A percentile compares a stretch with the other conserved stretches of the same genome.
Evolutionary conservation across 2,113 vertebrate genomes (phyloP).

Genomic region (Melanostigma gelatinosum): DNA sequence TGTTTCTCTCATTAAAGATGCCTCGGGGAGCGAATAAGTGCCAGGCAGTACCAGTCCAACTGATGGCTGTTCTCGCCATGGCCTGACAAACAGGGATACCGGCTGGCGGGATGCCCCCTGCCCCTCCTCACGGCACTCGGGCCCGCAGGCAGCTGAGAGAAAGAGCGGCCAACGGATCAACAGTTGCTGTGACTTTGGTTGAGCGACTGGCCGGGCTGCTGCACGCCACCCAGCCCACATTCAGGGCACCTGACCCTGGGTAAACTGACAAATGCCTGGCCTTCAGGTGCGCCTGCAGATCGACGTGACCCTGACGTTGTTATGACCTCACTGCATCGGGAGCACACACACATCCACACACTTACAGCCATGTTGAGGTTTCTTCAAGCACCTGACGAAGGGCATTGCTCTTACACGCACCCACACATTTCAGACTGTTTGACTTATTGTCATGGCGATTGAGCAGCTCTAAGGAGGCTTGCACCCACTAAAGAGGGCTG

Average conservation of each 20-base stretch:
- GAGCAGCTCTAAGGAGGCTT: constrained; percentile 4
- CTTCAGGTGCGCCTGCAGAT: constrained; percentile 46
- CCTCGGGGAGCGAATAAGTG: constrained; percentile 62
- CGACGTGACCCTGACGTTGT: constrained; percentile 44
- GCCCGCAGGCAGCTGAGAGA: constrained; percentile 71
- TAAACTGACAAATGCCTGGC: constrained; percentile 79
- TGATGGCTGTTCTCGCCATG: constrained; percentile 48
- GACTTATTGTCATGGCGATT: constrained; percentile 29
- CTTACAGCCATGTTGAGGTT: constrained; percentile 20
- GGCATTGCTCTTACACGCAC: background rate
- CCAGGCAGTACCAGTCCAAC: constrained; percentile 72
- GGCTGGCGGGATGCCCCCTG: constrained; percentile 54
- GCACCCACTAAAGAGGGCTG: constrained; percentile 16
- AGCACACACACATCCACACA: constrained; percentile 22
- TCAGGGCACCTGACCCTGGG: constrained; percentile 74
- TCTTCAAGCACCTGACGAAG: constrained; percentile 32
- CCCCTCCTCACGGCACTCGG: constrained; percentile 41
- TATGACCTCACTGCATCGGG: constrained; percentile 43
- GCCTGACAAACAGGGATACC: constrained; percentile 68
- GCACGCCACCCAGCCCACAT: constrained; percentile 52
- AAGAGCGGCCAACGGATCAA: constrained; percentile 66
- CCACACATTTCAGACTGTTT: constrained; percentile 8
- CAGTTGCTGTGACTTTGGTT: constrained; percentile 74
- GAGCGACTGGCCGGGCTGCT: constrained; percentile 72
- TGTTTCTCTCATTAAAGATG: constrained; percentile 50